These are phyloP conservation scores for Delichon dasypus DNA, from an alignment of 2,797 vertebrate genomes.

Conservation along the genomic window DNA sequence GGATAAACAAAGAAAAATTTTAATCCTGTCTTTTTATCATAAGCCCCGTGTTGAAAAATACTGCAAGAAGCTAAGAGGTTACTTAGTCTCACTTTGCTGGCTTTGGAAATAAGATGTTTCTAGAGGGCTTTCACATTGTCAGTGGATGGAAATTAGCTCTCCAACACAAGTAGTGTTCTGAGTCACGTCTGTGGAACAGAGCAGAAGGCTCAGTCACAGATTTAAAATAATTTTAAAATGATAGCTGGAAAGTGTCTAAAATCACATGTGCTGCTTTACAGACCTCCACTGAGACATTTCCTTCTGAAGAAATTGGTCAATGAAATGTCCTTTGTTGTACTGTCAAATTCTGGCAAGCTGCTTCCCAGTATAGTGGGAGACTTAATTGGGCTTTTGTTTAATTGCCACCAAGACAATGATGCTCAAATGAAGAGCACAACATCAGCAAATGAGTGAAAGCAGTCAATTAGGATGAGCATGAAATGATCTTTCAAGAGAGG, in stretches of 20 bases:
- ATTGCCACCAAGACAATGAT: not conserved
- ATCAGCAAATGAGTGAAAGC: constrained; percentile 32
- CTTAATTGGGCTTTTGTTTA: constrained; percentile 50
- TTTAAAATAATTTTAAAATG: constrained; percentile 16
- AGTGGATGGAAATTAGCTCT: not conserved
- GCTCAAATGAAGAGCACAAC: constrained; percentile 32
- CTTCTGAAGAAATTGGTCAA: constrained; percentile 23
- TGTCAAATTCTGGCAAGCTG: constrained; percentile 40
- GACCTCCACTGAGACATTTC: constrained; percentile 29
- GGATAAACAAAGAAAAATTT: not conserved
- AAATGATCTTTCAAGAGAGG: not conserved
- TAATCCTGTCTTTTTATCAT: not conserved
- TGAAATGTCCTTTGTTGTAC: constrained; percentile 33
- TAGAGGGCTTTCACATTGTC: not conserved
- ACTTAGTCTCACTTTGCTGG: not conserved
- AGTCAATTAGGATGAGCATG: constrained; percentile 31
- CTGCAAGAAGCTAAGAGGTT: not conserved
- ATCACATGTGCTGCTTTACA: not conserved
- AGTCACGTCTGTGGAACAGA: not conserved
- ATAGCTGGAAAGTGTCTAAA: constrained; percentile 1
- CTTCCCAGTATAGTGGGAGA: not conserved
- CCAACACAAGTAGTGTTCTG: not conserved
- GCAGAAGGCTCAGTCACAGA: not conserved
- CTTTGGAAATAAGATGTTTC: not conserved
- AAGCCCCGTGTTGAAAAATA: not conserved